These are phyloP conservation scores for Atherix ibis DNA, from an alignment of 2,888 invertebrate genomes.

Conservation along the genomic window DNA sequence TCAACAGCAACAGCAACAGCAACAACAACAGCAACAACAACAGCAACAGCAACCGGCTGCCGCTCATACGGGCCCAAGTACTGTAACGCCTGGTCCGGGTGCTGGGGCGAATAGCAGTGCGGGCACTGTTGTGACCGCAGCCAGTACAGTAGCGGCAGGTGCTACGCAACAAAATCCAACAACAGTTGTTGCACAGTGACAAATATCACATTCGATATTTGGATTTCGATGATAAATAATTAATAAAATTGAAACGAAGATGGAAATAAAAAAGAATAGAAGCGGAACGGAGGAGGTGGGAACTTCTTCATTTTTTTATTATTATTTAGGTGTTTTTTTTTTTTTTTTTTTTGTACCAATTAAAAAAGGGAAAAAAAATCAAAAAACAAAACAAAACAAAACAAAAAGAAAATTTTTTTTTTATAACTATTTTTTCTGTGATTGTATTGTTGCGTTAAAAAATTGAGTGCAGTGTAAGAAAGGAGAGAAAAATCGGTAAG, in stretches of 20 bases:
- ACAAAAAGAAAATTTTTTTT: no score
- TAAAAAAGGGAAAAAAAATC: no score
- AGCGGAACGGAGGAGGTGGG: background rate
- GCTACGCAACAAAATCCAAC: slow-evolving; percentile 26
- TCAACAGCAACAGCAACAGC: slow-evolving; percentile 8
- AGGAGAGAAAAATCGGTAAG: no score
- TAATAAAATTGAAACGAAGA: background rate
- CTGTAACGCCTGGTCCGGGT: slow-evolving; percentile 16
- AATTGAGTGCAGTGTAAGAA: no score
- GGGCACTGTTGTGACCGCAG: slow-evolving; percentile 21
- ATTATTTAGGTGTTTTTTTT: no score
- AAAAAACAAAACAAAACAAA: no score
- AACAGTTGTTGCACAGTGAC: slow-evolving; percentile 31
- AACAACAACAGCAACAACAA: no score
- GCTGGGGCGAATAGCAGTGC: slow-evolving; percentile 2
- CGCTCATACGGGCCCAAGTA: slow-evolving; percentile 8
- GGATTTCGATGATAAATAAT: slow-evolving; percentile 31
- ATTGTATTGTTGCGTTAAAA: no score
- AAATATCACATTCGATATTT: slow-evolving; percentile 31
- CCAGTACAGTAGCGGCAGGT: slow-evolving; percentile 28
- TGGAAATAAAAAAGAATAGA: background rate
- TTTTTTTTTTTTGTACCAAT: no score
- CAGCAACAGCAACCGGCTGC: slow-evolving; percentile 2
- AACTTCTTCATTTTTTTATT: no score
- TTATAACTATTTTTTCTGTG: no score